A percentile compares a stretch with the other conserved stretches of the same genome.
Conservation (phyloP, 2,888 invertebrate species). For the Tenthredo amoena region DNA sequence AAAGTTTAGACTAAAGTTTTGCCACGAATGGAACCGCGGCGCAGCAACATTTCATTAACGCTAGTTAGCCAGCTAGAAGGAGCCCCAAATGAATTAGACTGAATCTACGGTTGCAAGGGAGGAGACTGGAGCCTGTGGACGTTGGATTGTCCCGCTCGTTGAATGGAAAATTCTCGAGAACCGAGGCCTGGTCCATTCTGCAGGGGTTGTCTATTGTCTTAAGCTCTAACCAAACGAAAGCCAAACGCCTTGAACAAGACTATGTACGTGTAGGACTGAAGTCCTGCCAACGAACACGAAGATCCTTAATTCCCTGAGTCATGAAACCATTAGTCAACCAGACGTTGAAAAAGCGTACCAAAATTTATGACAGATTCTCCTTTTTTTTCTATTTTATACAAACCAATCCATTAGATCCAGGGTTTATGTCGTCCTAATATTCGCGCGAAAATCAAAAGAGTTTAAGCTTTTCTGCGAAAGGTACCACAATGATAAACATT, state of each 20-base stretch:
- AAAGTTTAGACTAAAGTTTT: slow-evolving; percentile 12
- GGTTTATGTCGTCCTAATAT: not conserved
- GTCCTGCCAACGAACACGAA: slow-evolving; percentile 7
- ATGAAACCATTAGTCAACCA: slow-evolving; percentile 5
- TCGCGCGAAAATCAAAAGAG: not conserved
- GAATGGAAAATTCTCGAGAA: slow-evolving; percentile 42
- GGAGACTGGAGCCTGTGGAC: slow-evolving; percentile 5
- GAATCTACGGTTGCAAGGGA: slow-evolving; percentile 25
- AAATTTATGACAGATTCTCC: not conserved
- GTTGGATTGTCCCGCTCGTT: slow-evolving; percentile 44
- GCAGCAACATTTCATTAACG: slow-evolving; percentile 48
- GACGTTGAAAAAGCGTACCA: not conserved
- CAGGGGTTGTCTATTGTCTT: slow-evolving; percentile 34
- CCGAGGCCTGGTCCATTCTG: slow-evolving; percentile 3
- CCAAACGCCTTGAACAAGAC: slow-evolving; percentile 14
- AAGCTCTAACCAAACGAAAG: slow-evolving; percentile 19
- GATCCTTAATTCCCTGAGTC: not conserved
- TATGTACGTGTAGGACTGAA: not conserved
- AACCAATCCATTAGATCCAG: not conserved
- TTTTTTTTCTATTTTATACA: not conserved
- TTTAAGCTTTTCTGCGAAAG: not conserved
- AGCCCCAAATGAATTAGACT: slow-evolving; percentile 42
- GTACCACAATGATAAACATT: not conserved
- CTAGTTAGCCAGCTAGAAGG: slow-evolving; percentile 45
- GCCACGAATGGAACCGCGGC: not conserved